Evolutionary conservation across 1,140 invertebrate genomes (phyloP).

Genomic region (Rhyzopertha dominica): DNA sequence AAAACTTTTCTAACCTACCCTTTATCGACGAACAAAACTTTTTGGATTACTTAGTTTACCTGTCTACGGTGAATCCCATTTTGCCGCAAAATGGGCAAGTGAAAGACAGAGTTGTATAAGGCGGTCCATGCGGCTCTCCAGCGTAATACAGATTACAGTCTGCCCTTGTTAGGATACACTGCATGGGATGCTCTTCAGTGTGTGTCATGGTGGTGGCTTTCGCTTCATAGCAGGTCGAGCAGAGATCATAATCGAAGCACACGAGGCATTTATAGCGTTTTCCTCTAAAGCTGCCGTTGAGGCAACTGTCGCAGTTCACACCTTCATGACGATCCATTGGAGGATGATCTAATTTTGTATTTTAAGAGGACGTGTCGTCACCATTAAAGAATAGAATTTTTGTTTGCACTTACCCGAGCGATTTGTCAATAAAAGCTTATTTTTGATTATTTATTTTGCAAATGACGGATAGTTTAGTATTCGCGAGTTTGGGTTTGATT

Average conservation of each 20-base stretch:
- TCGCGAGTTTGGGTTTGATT: too few relatives aligned
- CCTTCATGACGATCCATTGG: constrained; percentile 46
- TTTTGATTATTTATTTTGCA: too few relatives aligned
- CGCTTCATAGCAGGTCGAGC: constrained; percentile 87
- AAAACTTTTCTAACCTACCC: too few relatives aligned
- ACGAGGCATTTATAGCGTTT: constrained; percentile 95
- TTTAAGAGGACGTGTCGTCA: too few relatives aligned
- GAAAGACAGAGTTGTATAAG: constrained; percentile 86
- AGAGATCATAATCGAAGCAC: constrained; percentile 96
- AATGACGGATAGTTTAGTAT: too few relatives aligned
- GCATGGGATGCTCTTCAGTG: constrained; percentile 90
- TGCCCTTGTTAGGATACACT: constrained; percentile 90
- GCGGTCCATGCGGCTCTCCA: constrained; percentile 67
- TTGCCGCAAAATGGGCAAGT: constrained; percentile 91
- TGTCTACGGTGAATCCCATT: constrained; percentile 87
- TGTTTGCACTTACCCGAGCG: too few relatives aligned
- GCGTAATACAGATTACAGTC: constrained; percentile 94
- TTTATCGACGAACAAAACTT: too few relatives aligned
- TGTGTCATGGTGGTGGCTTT: constrained; percentile 85
- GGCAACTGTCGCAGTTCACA: constrained; percentile 97
- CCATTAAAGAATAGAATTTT: too few relatives aligned
- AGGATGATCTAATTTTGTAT: too few relatives aligned
- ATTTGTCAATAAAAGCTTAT: too few relatives aligned
- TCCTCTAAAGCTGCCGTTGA: constrained; percentile 93
- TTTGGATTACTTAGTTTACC: too few relatives aligned